Evolutionary conservation across 2,797 vertebrate genomes (phyloP).

Genomic region (Eremophila alpestris): DNA sequence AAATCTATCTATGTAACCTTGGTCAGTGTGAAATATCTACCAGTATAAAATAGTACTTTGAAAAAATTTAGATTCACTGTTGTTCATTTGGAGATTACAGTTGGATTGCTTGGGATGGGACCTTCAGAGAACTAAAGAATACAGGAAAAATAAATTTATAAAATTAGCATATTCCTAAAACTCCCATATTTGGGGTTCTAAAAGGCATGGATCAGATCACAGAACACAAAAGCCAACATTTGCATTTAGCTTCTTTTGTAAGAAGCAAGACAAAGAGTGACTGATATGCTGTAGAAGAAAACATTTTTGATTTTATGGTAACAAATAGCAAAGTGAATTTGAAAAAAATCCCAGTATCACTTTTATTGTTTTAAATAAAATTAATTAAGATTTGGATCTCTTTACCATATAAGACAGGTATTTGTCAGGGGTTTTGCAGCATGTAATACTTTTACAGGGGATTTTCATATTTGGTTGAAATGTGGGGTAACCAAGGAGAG

Average conservation of each 20-base stretch:
- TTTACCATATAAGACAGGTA: background rate
- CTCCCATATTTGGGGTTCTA: background rate
- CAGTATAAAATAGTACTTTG: background rate
- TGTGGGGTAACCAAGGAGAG: background rate
- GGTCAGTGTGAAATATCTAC: background rate
- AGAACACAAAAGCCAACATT: background rate
- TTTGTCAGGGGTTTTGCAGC: background rate
- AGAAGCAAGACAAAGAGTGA: background rate
- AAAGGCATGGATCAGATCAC: background rate
- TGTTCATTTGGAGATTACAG: background rate
- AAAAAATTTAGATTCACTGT: background rate
- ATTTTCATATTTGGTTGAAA: background rate
- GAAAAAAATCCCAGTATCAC: conserved; percentile 21
- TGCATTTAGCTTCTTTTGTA: background rate
- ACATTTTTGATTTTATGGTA: background rate
- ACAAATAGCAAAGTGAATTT: conserved; percentile 10
- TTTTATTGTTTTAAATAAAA: conserved; percentile 44
- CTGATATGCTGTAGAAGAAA: background rate
- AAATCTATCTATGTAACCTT: background rate
- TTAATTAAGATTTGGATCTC: conserved; percentile 24
- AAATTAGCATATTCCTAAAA: background rate
- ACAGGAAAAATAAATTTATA: background rate
- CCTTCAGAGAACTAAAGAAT: background rate
- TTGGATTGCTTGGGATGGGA: background rate
- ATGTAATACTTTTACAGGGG: background rate